Conservation (phyloP, 2,113 vertebrate species). For the Tympanuchus pallidicinctus region DNA sequence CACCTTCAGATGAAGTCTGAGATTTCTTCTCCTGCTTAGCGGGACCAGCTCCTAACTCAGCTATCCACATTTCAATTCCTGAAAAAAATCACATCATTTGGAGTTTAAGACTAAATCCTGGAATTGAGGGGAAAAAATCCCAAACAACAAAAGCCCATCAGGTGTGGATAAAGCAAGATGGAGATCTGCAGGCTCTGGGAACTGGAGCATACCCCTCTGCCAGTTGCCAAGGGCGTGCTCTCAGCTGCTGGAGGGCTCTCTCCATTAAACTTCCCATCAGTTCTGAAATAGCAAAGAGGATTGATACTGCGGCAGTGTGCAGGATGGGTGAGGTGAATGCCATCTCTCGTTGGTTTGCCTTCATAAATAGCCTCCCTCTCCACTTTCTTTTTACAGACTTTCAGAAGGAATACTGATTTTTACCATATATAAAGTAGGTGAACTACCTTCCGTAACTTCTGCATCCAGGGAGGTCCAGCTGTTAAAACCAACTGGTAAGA, state of each 20-base stretch:
- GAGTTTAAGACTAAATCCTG: neutral
- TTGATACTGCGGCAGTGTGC: neutral
- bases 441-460: neutral
- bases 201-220: neutral
- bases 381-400: neutral
- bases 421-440: neutral
- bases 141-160: neutral
- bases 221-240: neutral
- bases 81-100: neutral
- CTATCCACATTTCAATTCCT: neutral
- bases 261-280: neutral
- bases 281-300: constrained; percentile 15
- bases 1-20: neutral
- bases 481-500: neutral
- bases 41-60: neutral
- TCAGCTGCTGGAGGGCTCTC: neutral
- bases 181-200: neutral
- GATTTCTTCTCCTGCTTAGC: neutral
- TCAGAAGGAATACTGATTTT: neutral
- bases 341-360: neutral
- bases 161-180: neutral
- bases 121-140: neutral
- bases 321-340: neutral
- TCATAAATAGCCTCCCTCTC: neutral
- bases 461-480: neutral